phyloP scores from a whole-genome alignment of 2,888 invertebrate species.

The Sesia bembeciformis region DNA sequence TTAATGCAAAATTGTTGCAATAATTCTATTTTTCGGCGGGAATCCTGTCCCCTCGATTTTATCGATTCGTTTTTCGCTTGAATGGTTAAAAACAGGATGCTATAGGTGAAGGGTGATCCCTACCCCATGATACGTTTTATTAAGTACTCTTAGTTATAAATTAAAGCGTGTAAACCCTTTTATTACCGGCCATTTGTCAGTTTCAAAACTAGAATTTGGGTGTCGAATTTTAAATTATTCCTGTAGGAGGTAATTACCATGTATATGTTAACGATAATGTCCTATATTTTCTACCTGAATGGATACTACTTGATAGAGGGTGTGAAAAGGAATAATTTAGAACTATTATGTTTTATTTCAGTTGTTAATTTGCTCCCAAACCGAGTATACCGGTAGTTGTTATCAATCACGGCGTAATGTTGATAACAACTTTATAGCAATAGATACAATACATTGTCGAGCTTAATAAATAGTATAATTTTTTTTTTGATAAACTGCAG shows the following conservation, averaged over 20 bases:
- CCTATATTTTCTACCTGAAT: not conserved
- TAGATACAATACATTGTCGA: no score
- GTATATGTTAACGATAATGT: not conserved
- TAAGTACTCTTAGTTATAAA: slow-evolving; percentile 2
- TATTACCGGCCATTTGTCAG: slow-evolving; percentile 5
- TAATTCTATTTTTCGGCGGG: not conserved
- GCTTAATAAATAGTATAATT: no score
- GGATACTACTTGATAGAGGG: not conserved
- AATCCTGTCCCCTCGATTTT: not conserved
- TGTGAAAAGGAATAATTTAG: not conserved
- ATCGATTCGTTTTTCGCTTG: not conserved
- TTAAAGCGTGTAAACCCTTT: slow-evolving; percentile 5
- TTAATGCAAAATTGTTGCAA: not conserved
- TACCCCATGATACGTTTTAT: not conserved
- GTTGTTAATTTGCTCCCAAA: no score
- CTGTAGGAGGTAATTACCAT: not conserved
- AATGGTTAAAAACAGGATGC: not conserved
- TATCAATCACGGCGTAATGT: no score
- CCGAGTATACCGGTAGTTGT: no score
- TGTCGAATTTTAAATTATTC: slow-evolving; percentile 2
- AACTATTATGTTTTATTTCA: not conserved
- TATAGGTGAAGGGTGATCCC: not conserved
- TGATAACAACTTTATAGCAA: no score
- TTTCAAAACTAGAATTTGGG: slow-evolving; percentile 5
- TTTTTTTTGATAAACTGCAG: no score